Evolutionary conservation across 2,888 invertebrate species (phyloP).

Genomic region (Mactromeris polynyma): DNA sequence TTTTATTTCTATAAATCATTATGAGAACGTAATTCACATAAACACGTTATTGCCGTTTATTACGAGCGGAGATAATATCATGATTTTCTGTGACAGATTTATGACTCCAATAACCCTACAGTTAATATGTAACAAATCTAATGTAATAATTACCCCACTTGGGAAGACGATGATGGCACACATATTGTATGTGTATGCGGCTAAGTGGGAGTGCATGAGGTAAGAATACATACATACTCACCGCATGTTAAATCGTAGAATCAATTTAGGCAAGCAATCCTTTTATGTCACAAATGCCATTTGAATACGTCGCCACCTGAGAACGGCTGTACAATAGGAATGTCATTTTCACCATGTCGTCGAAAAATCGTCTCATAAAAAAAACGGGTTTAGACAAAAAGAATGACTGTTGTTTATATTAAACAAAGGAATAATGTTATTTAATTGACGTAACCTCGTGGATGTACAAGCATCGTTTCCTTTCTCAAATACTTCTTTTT

Average conservation of each 20-base stretch:
- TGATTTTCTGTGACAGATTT: conserved; percentile 61
- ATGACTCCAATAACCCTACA: conserved; percentile 52
- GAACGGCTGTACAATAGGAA: not conserved
- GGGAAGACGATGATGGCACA: conserved; percentile 19
- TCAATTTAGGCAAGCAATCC: not conserved
- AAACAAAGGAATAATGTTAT: conserved; percentile 20
- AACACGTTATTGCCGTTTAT: conserved; percentile 47
- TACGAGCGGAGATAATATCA: conserved; percentile 47
- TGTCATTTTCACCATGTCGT: conserved; percentile 14
- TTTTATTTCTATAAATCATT: conserved; percentile 35
- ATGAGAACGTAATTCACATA: conserved; percentile 42
- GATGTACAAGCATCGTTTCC: not conserved
- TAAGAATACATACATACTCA: not conserved
- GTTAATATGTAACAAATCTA: conserved; percentile 50
- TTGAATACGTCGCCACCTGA: conserved; percentile 17
- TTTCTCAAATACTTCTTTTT: not conserved
- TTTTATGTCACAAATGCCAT: conserved; percentile 22
- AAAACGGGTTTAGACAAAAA: not conserved
- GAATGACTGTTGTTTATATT: conserved; percentile 16
- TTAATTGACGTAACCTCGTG: not conserved
- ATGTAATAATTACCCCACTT: conserved; percentile 39
- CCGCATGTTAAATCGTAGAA: too few relatives aligned
- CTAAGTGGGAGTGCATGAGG: conserved; percentile 37
- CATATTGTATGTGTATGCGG: conserved; percentile 21
- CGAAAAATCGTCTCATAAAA: conserved; percentile 18